Evolutionary conservation across 2,888 invertebrate species (phyloP), one percentile per base, ranked within the genome.

Genomic region (Drosophila nr. perissopoda): DNA sequence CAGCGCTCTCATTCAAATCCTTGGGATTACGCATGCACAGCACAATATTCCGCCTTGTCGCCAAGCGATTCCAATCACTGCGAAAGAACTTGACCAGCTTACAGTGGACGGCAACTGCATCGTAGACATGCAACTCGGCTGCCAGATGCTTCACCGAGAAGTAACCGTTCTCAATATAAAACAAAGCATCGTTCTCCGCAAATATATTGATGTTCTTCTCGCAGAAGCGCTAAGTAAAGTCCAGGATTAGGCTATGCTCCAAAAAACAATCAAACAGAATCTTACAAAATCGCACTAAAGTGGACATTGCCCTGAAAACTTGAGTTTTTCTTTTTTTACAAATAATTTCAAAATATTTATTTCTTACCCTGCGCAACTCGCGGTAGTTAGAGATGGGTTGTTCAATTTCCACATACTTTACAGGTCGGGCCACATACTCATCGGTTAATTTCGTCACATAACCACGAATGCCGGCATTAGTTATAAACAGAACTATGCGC

Each of bases 1-100:
- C 75, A 16, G 86, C 77, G 1, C 79, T 72, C 0, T 86, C 82
- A 4, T 64, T 51, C 2, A 75, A 56, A 18, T 89, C 88, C 34
- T 76, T 73, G 3, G 83, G 82, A 70, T 76, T 79, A 2, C 83
- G 77, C 34, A 91, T 52, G 49, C 86, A 76, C 1, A 93, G 62
- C 7, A 92, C 33, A 2, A 93, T 79, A 51, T 89, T 83, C 8
- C 93, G 88, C 10, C 91, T 77, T 5, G 72, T 31, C 1, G 93
- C 87, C 53, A 92, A 68, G 33, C 91, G 90, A 75, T 93, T 93
- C 93, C 93, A 93, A 38, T 82, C 66, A 2, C 86, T 89, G 6
- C 67, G 77, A 27, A 42, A 54, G 69, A 91, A 93, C 65, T 87
- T 91, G 5, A 92, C 66, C 53, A 79, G 66, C 8, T 78, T 81